These are phyloP conservation scores for Tetragonula carbonaria DNA, from an alignment of 2,888 invertebrate species.

Conservation along the genomic window DNA sequence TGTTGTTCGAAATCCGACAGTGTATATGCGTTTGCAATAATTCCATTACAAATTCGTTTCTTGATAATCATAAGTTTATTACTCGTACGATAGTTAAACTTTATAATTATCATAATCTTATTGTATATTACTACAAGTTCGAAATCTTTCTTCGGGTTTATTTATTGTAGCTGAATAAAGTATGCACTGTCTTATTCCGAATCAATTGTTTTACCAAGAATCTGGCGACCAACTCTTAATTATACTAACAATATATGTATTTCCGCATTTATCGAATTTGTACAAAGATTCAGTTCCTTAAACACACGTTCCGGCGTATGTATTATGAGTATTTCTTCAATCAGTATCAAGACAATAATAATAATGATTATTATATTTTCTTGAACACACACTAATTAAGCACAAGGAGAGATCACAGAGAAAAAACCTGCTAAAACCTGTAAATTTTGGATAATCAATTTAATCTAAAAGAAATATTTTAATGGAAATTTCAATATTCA, in stretches of 20 bases:
- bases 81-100: constrained; percentile 24
- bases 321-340: constrained; percentile 65
- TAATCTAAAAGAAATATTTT: constrained; percentile 37
- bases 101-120: neutral
- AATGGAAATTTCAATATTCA: constrained; percentile 40
- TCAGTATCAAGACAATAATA: constrained; percentile 47
- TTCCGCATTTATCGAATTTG: constrained; percentile 61
- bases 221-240: constrained; percentile 69
- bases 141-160: neutral
- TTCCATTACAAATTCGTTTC: constrained; percentile 32
- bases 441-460: constrained; percentile 36
- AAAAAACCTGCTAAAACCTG: constrained; percentile 35
- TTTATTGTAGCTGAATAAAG: constrained; percentile 1
- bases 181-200: constrained; percentile 66
- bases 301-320: constrained; percentile 51
- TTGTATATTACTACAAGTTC: neutral
- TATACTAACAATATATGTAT: constrained; percentile 62
- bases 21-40: constrained; percentile 40
- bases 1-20: constrained; percentile 58
- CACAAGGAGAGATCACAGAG: constrained; percentile 56
- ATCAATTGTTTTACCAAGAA: constrained; percentile 63
- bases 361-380: constrained; percentile 31
- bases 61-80: constrained; percentile 17
- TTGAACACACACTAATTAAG: constrained; percentile 48
- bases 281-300: constrained; percentile 61